Percentiles rank a stretch among this genome's conserved stretches.
Conservation (phyloP, 1,140 invertebrate genomes). For the Harpegnathos saltator region DNA sequence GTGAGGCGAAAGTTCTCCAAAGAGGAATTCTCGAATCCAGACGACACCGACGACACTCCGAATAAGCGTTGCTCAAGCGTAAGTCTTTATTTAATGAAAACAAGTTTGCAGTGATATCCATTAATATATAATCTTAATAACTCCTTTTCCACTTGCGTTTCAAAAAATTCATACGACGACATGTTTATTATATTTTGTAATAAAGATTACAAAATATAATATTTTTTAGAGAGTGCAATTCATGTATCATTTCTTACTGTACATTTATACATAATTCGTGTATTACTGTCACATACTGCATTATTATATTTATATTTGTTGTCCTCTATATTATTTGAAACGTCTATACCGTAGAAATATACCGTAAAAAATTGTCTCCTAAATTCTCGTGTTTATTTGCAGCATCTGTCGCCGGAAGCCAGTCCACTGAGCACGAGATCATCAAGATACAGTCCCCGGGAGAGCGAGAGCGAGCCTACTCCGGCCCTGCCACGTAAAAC, state of each 20-base stretch:
- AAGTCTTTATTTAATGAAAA: constrained; percentile 61
- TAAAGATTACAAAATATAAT: not conserved
- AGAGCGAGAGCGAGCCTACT: constrained; percentile 85
- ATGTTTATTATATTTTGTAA: not conserved
- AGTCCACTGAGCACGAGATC: constrained; percentile 85
- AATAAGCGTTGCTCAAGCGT: constrained; percentile 83
- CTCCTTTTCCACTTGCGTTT: not conserved
- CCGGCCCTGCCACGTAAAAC: constrained; percentile 83
- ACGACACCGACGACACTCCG: constrained; percentile 81
- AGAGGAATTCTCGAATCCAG: constrained; percentile 82
- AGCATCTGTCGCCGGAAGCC: constrained; percentile 84
- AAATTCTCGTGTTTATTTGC: constrained; percentile 25
- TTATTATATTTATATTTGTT: not conserved
- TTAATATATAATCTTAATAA: not conserved
- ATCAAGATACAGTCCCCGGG: constrained; percentile 84
- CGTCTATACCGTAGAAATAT: not conserved
- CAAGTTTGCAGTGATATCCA: not conserved
- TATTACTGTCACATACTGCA: too few relatives aligned
- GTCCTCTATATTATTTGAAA: not conserved
- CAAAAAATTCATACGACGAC: not conserved
- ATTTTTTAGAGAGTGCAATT: not conserved
- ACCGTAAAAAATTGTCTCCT: constrained; percentile 33
- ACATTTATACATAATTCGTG: too few relatives aligned
- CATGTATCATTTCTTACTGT: too few relatives aligned
- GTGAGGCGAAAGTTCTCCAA: constrained; percentile 79